Conservation (phyloP, 2,797 vertebrate genomes). For the Dallia pectoralis region DNA sequence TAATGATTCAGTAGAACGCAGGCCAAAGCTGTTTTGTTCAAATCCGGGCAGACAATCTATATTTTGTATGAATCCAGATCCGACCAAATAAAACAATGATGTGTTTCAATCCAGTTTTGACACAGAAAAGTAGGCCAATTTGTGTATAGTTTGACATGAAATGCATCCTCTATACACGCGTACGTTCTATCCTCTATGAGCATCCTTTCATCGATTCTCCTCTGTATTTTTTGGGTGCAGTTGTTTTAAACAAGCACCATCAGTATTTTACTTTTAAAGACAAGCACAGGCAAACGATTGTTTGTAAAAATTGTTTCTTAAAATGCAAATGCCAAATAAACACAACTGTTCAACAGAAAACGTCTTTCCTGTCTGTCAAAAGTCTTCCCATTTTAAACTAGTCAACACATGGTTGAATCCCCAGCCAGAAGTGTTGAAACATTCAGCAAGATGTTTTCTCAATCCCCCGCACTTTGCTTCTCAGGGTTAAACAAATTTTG, state of each 20-base stretch:
- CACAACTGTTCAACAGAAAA: conserved; percentile 43
- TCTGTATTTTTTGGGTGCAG: conserved; percentile 16
- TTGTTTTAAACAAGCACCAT: conserved; percentile 16
- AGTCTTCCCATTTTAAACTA: not conserved
- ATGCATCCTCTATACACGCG: too few species aligned
- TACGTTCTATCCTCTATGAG: conserved; percentile 9
- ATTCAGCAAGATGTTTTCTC: not conserved
- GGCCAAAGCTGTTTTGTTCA: not conserved
- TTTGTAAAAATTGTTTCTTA: conserved; percentile 46
- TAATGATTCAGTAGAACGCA: not conserved
- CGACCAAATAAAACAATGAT: not conserved
- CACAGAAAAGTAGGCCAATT: conserved; percentile 20
- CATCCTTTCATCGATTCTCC: not conserved
- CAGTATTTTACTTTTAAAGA: conserved; percentile 43
- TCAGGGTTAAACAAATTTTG: too few species aligned
- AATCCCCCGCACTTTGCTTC: too few species aligned
- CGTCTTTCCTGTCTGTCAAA: not conserved
- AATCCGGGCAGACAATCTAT: not conserved
- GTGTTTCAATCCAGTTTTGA: not conserved
- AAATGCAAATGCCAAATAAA: conserved; percentile 64
- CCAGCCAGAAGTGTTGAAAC: not conserved
- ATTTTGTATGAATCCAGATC: not conserved
- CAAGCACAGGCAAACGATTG: conserved; percentile 37
- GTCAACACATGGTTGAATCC: not conserved
- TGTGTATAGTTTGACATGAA: not conserved